These are phyloP conservation scores for Loriculus beryllinus DNA, from an alignment of 2,797 vertebrate genomes.

Conservation along the genomic window DNA sequence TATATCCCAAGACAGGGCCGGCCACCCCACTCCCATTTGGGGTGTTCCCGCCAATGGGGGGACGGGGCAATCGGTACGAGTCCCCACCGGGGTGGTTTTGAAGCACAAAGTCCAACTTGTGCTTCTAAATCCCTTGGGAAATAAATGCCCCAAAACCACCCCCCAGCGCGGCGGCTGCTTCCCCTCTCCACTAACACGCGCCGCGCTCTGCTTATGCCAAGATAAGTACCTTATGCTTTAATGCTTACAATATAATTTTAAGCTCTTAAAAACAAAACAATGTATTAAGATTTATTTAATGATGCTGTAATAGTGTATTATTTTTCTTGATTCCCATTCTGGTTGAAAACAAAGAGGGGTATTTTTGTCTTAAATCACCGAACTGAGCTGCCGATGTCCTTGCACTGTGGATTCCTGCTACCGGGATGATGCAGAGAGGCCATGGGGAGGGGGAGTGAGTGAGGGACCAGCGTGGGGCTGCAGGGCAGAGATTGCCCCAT, in stretches of 20 bases:
- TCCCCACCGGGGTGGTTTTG: neutral
- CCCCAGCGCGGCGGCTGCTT: neutral
- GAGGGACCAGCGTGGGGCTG: neutral
- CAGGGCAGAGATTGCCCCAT: neutral
- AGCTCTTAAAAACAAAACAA: conserved; percentile 53
- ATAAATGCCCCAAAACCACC: neutral
- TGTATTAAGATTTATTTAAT: conserved; percentile 59
- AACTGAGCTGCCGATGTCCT: neutral
- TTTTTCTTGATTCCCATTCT: conserved; percentile 34
- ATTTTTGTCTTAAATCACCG: conserved; percentile 46
- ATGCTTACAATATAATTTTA: conserved; percentile 52
- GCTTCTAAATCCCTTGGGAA: neutral
- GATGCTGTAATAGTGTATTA: conserved; percentile 41
- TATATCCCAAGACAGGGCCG: rapidly evolving
- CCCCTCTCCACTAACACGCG: conserved; percentile 54
- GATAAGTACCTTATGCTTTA: conserved; percentile 54
- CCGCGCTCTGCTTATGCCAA: conserved; percentile 31
- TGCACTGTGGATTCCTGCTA: conserved; percentile 15
- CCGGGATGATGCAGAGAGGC: conserved; percentile 34
- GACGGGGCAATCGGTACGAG: conserved; percentile 10
- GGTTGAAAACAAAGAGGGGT: conserved; percentile 10
- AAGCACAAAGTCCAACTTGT: neutral
- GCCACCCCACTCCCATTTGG: neutral
- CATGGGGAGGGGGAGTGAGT: neutral
- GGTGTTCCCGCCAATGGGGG: neutral